Conservation (phyloP, 2,113 vertebrate genomes). For the Melanostigma gelatinosum region DNA sequence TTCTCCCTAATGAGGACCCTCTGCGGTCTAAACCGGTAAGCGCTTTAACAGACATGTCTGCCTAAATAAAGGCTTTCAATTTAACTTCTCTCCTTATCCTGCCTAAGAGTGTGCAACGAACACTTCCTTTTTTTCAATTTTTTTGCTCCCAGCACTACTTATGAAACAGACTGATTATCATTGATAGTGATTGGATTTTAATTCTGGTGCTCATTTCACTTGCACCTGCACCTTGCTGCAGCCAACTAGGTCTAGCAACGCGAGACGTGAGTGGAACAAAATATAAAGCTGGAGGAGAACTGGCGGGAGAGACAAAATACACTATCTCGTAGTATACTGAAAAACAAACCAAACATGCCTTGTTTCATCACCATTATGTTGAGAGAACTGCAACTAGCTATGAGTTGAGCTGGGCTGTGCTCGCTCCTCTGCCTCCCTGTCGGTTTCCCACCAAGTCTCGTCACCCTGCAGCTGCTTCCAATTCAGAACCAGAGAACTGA, state of each 20-base stretch:
- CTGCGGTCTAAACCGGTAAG: not conserved
- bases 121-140: not conserved
- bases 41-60: not conserved
- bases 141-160: not conserved
- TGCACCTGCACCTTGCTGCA: not conserved
- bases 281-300: conserved; percentile 7
- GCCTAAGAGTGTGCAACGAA: not conserved
- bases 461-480: conserved; percentile 76
- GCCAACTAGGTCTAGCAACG: not conserved
- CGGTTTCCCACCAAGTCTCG: conserved; percentile 59
- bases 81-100: not conserved
- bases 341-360: conserved; percentile 38
- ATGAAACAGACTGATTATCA: conserved; percentile 4
- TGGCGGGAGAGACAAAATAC: conserved; percentile 20
- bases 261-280: not conserved
- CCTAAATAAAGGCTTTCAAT: conserved; percentile 3
- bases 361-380: conserved; percentile 44
- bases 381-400: conserved; percentile 35
- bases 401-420: conserved; percentile 35
- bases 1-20: not conserved
- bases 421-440: conserved; percentile 54
- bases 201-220: not conserved
- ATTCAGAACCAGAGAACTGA: conserved; percentile 63
- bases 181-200: conserved; percentile 21
- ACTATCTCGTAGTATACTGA: conserved; percentile 11